Percentiles rank a stretch among this genome's conserved stretches.
Evolutionary conservation across 2,113 vertebrate genomes (phyloP).

Genomic region (Dermatemys mawii): DNA sequence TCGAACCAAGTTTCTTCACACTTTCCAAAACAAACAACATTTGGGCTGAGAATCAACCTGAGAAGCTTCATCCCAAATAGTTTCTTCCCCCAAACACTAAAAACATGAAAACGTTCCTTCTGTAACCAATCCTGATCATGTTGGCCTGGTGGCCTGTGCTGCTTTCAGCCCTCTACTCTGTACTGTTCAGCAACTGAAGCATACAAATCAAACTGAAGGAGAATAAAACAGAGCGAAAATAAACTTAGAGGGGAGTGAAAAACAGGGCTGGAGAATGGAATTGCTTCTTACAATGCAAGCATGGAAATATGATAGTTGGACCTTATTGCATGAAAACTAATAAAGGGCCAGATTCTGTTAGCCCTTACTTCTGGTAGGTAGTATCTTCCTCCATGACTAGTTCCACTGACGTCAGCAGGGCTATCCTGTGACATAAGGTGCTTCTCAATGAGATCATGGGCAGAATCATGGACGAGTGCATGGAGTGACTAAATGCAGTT

Average conservation of each 20-base stretch:
- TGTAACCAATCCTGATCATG: not conserved
- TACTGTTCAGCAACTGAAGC: not conserved
- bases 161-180: not conserved
- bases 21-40: conserved; percentile 44
- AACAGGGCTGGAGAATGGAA: not conserved
- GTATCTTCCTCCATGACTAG: not conserved
- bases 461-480: not conserved
- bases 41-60: not conserved
- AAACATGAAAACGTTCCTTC: not conserved
- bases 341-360: not conserved
- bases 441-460: not conserved
- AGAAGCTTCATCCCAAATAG: not conserved
- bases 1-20: conserved; percentile 33
- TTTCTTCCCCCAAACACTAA: not conserved
- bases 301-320: not conserved
- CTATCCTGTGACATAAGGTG: not conserved
- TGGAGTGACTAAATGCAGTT: not conserved
- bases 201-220: not conserved
- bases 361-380: not conserved
- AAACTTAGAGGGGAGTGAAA: not conserved
- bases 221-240: not conserved
- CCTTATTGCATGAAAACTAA: not conserved
- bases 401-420: not conserved
- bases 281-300: not conserved
- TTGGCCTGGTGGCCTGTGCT: not conserved